These are phyloP conservation scores for Speoplatyrhinus poulsoni DNA, from an alignment of 2,113 vertebrate species.

Conservation along the genomic window DNA sequence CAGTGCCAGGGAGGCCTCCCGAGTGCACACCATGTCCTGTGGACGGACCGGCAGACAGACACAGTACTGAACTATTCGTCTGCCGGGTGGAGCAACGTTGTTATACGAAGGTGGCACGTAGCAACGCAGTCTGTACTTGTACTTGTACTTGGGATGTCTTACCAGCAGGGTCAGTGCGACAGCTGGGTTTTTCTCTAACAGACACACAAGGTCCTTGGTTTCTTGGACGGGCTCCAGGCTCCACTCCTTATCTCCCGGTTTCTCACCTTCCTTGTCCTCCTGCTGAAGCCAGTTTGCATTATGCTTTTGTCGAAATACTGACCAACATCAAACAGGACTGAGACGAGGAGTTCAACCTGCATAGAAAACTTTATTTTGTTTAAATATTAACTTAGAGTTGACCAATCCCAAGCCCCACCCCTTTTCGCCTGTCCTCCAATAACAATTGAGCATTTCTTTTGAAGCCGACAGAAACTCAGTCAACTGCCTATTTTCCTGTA, in stretches of 20 bases:
- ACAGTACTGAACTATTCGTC: neutral
- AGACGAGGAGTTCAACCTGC: neutral
- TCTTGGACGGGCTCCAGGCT: slow-evolving; percentile 48
- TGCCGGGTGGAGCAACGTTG: neutral
- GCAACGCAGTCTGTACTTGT: neutral
- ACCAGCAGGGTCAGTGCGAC: slow-evolving; percentile 85
- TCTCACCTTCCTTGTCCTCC: slow-evolving; percentile 2
- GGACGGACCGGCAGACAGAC: neutral
- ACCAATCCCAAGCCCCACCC: too few species aligned
- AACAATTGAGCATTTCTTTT: too few species aligned
- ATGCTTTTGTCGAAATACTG: too few species aligned
- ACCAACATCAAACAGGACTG: too few species aligned
- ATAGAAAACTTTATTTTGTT: too few species aligned
- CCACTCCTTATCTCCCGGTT: slow-evolving; percentile 9
- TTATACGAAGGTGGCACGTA: neutral
- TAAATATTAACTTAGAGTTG: too few species aligned
- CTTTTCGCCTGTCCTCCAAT: too few species aligned
- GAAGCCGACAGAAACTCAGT: too few species aligned
- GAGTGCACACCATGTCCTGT: slow-evolving; percentile 83
- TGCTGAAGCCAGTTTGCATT: neutral
- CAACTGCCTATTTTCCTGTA: too few species aligned
- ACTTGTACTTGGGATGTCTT: slow-evolving; percentile 24
- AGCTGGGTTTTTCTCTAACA: slow-evolving; percentile 80
- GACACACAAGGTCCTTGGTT: slow-evolving; percentile 68
- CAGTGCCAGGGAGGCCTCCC: slow-evolving; percentile 71